Conservation (phyloP, 2,888 invertebrate genomes). For the Anaspis maculata region DNA sequence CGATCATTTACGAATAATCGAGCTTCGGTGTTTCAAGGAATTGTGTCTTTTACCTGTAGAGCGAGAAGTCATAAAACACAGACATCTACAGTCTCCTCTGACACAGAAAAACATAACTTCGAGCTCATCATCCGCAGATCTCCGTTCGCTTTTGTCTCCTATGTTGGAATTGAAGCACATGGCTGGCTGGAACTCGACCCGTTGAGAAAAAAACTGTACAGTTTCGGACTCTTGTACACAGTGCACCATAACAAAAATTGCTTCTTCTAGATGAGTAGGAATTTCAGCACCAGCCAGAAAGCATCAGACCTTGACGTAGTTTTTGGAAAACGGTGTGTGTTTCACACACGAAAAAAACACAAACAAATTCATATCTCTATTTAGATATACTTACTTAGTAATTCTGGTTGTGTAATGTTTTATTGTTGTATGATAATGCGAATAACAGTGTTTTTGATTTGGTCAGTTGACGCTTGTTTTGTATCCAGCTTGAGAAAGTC, state of each 20-base stretch:
- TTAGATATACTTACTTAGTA: slow-evolving; percentile 11
- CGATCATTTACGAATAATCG: background rate
- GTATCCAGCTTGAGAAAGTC: too few species aligned
- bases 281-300: too few species aligned
- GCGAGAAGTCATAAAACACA: slow-evolving; percentile 60
- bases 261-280: too few species aligned
- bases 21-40: slow-evolving; percentile 8
- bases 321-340: too few species aligned
- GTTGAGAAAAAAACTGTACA: slow-evolving; percentile 10
- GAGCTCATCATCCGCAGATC: slow-evolving; percentile 46
- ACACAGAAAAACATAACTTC: slow-evolving; percentile 48
- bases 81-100: slow-evolving; percentile 57
- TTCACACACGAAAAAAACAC: slow-evolving; percentile 10
- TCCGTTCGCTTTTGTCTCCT: slow-evolving; percentile 50
- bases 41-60: slow-evolving; percentile 46
- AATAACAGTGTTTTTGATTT: slow-evolving; percentile 10
- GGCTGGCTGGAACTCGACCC: slow-evolving; percentile 33
- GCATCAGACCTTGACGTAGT: too few species aligned
- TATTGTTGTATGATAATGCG: slow-evolving; percentile 13
- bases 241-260: too few species aligned
- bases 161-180: slow-evolving; percentile 44
- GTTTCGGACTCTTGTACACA: too few species aligned
- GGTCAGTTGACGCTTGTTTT: slow-evolving; percentile 8
- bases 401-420: slow-evolving; percentile 11
- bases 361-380: slow-evolving; percentile 7